Evolutionary conservation across 2,113 vertebrate genomes (phyloP).

Genomic region (Danionella cerebrum): DNA sequence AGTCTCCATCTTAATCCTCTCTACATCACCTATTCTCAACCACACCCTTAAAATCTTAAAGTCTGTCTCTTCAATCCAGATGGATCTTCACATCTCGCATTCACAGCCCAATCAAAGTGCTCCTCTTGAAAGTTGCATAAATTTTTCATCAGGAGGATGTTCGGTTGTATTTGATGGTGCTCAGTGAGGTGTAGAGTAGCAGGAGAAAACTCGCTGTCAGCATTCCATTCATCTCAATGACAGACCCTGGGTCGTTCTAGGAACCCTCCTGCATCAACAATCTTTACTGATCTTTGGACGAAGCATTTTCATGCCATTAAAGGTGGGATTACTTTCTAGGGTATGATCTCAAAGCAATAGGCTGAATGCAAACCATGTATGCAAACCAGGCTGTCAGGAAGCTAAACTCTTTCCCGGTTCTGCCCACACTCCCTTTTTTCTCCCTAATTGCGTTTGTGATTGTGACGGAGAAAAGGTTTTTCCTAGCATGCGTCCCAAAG

Average conservation of each 20-base stretch:
- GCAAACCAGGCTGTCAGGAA: no score
- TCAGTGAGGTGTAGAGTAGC: not conserved
- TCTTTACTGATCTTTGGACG: no score
- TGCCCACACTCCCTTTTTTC: no score
- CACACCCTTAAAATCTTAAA: slow-evolving; percentile 5
- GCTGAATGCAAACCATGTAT: no score
- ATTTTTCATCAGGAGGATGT: not conserved
- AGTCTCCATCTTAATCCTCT: not conserved
- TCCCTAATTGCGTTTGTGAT: no score
- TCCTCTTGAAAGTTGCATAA: not conserved
- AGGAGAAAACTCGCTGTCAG: not conserved
- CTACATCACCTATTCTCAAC: slow-evolving; percentile 1
- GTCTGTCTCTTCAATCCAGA: not conserved
- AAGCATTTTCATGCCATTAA: no score
- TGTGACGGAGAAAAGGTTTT: no score
- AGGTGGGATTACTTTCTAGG: no score
- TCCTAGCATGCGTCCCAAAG: no score
- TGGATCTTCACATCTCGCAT: not conserved
- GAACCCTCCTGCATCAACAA: no score
- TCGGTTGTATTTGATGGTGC: not conserved
- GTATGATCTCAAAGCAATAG: no score
- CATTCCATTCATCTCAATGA: not conserved
- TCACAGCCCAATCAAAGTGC: not conserved
- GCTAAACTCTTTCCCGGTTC: no score
- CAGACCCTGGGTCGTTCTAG: not conserved